These are phyloP conservation scores for Cochlearius cochlearius DNA, from an alignment of 2,113 vertebrate species.

Conservation along the genomic window DNA sequence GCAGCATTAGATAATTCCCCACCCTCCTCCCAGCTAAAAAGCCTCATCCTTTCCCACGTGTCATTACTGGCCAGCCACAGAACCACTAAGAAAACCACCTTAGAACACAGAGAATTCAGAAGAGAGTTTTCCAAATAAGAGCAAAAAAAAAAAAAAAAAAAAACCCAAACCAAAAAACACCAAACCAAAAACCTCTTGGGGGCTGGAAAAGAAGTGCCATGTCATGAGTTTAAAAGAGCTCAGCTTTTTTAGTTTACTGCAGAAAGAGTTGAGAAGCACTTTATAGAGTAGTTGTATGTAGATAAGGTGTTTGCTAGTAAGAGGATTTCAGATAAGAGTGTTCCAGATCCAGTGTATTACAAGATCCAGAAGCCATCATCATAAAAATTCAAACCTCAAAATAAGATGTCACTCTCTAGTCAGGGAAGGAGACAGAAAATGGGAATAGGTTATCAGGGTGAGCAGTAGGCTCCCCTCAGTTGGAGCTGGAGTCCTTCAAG, in stretches of 20 bases:
- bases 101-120: not conserved
- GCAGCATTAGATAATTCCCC: not conserved
- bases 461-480: not conserved
- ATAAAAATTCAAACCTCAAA: not conserved
- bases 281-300: not conserved
- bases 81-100: not conserved
- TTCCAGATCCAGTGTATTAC: not conserved
- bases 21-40: not conserved
- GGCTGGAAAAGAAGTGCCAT: not conserved
- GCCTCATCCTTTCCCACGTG: not conserved
- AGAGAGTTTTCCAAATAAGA: not conserved
- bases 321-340: not conserved
- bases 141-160: not conserved
- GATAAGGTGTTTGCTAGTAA: not conserved
- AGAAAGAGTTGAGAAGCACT: not conserved
- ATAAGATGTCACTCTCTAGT: not conserved
- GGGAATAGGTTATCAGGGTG: not conserved
- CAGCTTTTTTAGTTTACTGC: not conserved
- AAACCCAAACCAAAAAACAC: too few relatives aligned
- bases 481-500: not conserved
- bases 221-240: not conserved
- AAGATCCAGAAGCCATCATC: not conserved
- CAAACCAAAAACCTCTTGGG: rapidly evolving
- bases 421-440: not conserved
- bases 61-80: not conserved